phyloP scores from a whole-genome alignment of 35 echinoderm and acorn worm genomes.

The Antedon bifida region DNA sequence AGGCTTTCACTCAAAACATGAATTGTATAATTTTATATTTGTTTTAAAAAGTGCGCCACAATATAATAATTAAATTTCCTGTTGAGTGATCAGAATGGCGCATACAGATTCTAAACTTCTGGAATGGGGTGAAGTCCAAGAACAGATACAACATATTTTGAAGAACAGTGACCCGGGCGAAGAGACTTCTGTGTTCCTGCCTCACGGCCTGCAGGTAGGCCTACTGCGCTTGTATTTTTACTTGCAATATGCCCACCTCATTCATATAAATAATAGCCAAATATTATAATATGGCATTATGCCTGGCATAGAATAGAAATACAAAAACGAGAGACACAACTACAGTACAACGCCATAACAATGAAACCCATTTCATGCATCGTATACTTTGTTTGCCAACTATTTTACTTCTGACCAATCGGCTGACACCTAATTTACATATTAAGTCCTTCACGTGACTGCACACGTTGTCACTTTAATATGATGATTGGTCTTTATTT shows the following conservation, averaged over 20 bases:
- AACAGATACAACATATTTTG: constrained; percentile 28
- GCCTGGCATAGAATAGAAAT: neutral
- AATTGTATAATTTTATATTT: no score
- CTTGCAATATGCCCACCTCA: neutral
- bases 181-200: constrained; percentile 48
- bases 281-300: neutral
- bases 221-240: neutral
- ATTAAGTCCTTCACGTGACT: no score
- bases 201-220: constrained; percentile 66
- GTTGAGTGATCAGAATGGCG: constrained; percentile 9
- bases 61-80: neutral
- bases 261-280: neutral
- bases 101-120: constrained; percentile 53
- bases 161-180: constrained; percentile 46
- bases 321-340: neutral
- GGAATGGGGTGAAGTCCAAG: constrained; percentile 49
- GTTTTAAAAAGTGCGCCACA: no score
- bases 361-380: no score
- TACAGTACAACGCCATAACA: no score
- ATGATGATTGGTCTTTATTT: no score
- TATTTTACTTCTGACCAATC: neutral
- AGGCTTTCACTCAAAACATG: no score
- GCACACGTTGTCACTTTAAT: no score
- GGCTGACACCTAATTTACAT: neutral
- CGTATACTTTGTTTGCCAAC: no score